A percentile compares a stretch with the other conserved stretches of the same genome.
Conservation (phyloP, 2,888 invertebrate species). For the Cyclophora albipunctata region DNA sequence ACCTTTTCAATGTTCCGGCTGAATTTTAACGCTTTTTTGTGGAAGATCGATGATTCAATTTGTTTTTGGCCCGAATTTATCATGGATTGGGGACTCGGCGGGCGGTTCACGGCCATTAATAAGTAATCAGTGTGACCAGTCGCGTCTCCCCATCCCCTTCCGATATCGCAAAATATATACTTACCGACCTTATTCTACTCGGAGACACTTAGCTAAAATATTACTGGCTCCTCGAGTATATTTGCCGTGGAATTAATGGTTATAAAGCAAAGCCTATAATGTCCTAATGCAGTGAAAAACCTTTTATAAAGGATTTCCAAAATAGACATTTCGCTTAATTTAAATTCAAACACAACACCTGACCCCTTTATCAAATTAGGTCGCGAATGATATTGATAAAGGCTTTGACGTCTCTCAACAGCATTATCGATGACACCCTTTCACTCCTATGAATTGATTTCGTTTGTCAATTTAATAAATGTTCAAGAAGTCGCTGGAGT, state of each 20-base stretch:
- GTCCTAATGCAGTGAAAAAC: too few relatives aligned
- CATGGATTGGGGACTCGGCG: slow-evolving; percentile 31
- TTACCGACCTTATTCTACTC: not conserved
- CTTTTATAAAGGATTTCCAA: too few relatives aligned
- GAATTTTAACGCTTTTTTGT: slow-evolving; percentile 18
- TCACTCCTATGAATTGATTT: slow-evolving; percentile 6
- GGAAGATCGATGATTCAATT: slow-evolving; percentile 40
- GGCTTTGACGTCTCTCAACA: not conserved
- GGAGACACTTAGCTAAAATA: too few relatives aligned
- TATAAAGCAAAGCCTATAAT: too few relatives aligned
- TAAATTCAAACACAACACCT: too few relatives aligned
- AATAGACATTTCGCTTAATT: too few relatives aligned
- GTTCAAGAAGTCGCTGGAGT: not conserved
- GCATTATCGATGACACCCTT: slow-evolving; percentile 8
- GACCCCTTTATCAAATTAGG: too few relatives aligned
- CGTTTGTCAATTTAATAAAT: slow-evolving; percentile 2
- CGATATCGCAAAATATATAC: slow-evolving; percentile 16
- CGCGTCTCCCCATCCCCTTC: slow-evolving; percentile 9
- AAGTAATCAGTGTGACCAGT: slow-evolving; percentile 57
- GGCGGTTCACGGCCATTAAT: slow-evolving; percentile 50
- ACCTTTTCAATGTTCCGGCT: not conserved
- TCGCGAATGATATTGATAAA: not conserved
- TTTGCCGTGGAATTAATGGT: too few relatives aligned
- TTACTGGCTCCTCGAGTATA: too few relatives aligned
- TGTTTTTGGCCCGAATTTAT: slow-evolving; percentile 44